Evolutionary conservation across 2,888 invertebrate species (phyloP).

Genomic region (Linyphia triangularis): DNA sequence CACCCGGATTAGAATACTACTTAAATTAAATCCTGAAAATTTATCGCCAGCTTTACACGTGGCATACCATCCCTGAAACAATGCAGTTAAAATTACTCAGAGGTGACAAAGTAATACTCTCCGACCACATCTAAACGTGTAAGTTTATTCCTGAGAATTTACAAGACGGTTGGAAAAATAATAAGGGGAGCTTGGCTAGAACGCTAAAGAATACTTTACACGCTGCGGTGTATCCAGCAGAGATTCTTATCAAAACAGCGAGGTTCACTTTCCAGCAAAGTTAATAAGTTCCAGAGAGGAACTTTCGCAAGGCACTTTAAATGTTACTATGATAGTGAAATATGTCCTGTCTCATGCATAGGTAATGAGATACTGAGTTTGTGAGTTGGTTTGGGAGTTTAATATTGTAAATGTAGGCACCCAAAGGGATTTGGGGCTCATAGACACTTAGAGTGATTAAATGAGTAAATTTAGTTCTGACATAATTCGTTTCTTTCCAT

Average conservation of each 20-base stretch:
- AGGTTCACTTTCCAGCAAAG: neutral
- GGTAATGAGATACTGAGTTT: slow-evolving; percentile 35
- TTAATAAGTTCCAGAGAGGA: slow-evolving; percentile 40
- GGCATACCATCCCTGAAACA: neutral
- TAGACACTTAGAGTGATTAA: neutral
- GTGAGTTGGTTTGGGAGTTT: slow-evolving; percentile 12
- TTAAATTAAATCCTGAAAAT: slow-evolving; percentile 2
- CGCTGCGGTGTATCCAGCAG: neutral
- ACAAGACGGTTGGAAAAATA: neutral
- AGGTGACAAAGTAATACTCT: slow-evolving; percentile 23
- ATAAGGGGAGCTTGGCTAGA: neutral
- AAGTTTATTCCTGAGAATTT: slow-evolving; percentile 41
- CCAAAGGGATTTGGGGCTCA: neutral
- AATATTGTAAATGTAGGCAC: slow-evolving; percentile 7
- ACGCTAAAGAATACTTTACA: neutral
- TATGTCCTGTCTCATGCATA: slow-evolving; percentile 29
- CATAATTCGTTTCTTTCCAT: neutral
- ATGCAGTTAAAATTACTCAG: slow-evolving; percentile 13
- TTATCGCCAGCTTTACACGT: neutral
- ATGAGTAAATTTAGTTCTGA: neutral
- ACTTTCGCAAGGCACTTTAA: slow-evolving; percentile 15
- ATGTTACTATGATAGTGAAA: slow-evolving; percentile 19
- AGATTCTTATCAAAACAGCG: slow-evolving; percentile 16
- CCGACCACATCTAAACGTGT: slow-evolving; percentile 12
- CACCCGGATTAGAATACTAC: neutral